Evolutionary conservation across 2,797 vertebrate species (phyloP).

Genomic region (Eupleurogrammus muticus): DNA sequence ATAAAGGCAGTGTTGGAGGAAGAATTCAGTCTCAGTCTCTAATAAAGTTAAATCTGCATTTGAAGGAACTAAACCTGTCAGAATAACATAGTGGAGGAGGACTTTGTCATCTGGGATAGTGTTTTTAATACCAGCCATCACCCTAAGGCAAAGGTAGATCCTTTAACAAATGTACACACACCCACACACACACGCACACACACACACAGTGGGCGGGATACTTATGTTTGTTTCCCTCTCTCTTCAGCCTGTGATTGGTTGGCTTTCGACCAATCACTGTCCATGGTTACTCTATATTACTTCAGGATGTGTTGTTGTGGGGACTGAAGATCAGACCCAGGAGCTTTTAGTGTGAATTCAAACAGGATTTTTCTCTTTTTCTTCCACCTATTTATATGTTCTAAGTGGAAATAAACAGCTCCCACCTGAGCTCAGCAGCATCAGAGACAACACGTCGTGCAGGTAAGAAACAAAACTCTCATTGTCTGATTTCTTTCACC

Average conservation of each 20-base stretch:
- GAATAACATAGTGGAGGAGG: too few relatives aligned
- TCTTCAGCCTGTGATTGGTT: constrained; percentile 39
- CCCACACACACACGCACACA: constrained; percentile 4
- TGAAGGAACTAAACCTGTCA: too few relatives aligned
- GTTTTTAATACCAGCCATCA: neutral
- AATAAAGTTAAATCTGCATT: too few relatives aligned
- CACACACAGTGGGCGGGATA: constrained; percentile 9
- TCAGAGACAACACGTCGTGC: neutral
- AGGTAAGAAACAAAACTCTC: constrained; percentile 44
- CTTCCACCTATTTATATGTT: neutral
- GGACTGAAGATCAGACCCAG: neutral
- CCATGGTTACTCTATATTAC: neutral
- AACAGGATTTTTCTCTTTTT: neutral
- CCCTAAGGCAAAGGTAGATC: neutral
- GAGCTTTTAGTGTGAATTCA: neutral
- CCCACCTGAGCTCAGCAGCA: neutral
- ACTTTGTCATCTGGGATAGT: neutral
- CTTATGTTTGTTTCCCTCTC: too few relatives aligned
- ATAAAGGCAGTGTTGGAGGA: too few relatives aligned
- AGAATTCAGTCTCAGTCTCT: too few relatives aligned
- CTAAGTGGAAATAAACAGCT: fast-evolving
- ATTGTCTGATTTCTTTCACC: neutral
- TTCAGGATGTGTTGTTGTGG: neutral
- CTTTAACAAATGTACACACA: neutral
- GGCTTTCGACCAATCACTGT: constrained; percentile 39